phyloP scores from a whole-genome alignment of 2,888 invertebrate species.

The Pachliopta kotzebuea region DNA sequence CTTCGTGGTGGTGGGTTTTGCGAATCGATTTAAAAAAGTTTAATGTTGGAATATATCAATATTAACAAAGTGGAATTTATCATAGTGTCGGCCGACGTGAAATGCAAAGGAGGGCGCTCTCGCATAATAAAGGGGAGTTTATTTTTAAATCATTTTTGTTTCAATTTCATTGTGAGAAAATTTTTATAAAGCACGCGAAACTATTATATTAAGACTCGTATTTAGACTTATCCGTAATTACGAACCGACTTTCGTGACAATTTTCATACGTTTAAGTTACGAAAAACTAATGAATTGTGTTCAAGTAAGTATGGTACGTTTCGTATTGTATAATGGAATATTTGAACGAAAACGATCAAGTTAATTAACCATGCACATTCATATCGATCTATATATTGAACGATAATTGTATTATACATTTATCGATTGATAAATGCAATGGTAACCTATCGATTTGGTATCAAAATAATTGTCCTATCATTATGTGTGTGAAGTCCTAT shows the following conservation, averaged over 20 bases:
- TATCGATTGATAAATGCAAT: not conserved
- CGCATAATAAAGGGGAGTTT: slow-evolving; percentile 74
- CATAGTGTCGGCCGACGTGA: slow-evolving; percentile 65
- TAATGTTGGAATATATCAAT: slow-evolving; percentile 49
- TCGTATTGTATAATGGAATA: slow-evolving; percentile 10
- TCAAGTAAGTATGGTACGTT: not conserved
- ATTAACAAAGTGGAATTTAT: slow-evolving; percentile 51
- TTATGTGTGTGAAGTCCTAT: slow-evolving; percentile 1
- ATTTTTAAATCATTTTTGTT: slow-evolving; percentile 43
- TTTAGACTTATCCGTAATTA: slow-evolving; percentile 46
- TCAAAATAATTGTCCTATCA: slow-evolving; percentile 6
- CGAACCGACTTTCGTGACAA: slow-evolving; percentile 57
- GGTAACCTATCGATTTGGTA: not conserved
- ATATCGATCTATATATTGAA: slow-evolving; percentile 10
- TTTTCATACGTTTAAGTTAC: slow-evolving; percentile 27
- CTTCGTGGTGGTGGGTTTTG: slow-evolving; percentile 60
- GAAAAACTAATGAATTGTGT: slow-evolving; percentile 2
- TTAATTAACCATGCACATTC: slow-evolving; percentile 17
- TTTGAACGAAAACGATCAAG: slow-evolving; percentile 11
- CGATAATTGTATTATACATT: not conserved
- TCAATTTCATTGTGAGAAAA: slow-evolving; percentile 34
- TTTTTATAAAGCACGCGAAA: slow-evolving; percentile 50
- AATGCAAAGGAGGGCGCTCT: slow-evolving; percentile 77
- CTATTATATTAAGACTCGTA: slow-evolving; percentile 54
- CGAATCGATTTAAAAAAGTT: slow-evolving; percentile 53